phyloP scores from a whole-genome alignment of 2,888 invertebrate genomes.

The Cerastis leucographa region DNA sequence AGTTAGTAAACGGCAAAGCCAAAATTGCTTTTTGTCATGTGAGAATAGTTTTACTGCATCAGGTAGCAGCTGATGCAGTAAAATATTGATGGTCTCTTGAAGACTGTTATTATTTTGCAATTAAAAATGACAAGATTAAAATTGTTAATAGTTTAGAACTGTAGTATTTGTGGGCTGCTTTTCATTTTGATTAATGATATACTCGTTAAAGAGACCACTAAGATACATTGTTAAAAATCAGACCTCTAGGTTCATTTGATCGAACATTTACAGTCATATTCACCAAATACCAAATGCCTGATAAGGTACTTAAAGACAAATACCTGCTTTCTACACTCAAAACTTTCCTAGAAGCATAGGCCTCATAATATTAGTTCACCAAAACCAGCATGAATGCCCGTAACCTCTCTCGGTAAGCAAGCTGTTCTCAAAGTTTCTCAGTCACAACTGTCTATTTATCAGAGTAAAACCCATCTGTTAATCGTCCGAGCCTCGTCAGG shows the following conservation, averaged over 20 bases:
- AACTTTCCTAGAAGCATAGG: background rate
- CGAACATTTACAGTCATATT: background rate
- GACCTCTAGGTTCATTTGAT: background rate
- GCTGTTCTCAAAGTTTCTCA: background rate
- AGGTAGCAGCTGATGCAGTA: background rate
- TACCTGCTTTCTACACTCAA: background rate
- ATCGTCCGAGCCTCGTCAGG: slow-evolving; percentile 13
- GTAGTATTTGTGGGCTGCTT: background rate
- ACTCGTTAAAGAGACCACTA: background rate
- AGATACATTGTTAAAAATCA: background rate
- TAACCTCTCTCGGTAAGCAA: background rate
- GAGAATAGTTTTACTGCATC: background rate
- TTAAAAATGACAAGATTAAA: background rate
- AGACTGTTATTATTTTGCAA: background rate
- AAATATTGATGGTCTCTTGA: background rate
- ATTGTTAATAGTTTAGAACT: background rate
- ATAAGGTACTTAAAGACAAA: background rate
- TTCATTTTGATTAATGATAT: background rate
- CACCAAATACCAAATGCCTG: background rate
- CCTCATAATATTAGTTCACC: background rate
- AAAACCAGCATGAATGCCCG: background rate
- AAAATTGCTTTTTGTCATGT: too few species aligned
- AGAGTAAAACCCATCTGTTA: slow-evolving; percentile 26
- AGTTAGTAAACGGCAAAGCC: background rate
- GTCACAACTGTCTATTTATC: slow-evolving; percentile 15